Base-by-base conservation (phyloP, 2,797 vertebrate species). In the Pteropus rufus region DNA sequence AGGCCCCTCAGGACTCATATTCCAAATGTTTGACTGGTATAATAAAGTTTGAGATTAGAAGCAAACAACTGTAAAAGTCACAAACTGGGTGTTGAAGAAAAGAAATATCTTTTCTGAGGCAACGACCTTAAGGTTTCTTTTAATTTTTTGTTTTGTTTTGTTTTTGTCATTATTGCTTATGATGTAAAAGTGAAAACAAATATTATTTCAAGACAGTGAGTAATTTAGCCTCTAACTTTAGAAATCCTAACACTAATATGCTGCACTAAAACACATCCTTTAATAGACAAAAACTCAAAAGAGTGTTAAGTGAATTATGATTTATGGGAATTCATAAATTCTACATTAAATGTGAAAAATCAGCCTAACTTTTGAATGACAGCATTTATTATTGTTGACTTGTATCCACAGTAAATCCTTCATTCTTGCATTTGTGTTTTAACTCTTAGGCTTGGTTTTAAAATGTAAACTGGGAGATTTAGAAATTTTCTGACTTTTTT, bases 311-410 rank as follows among this genome's bases (percentile, higher is more conserved):
- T 70, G 41, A 97, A 95, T 94, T 84, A 85, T 75, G 65, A 44
- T 86, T 96, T 95, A 88, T 85, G 85, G 39, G 60, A 82, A 96
- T 94, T 91, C 58, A 95, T 93, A 96, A 97, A 94, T 94, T 95
- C 18, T 73, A 91, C 46, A 92, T 90, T 89, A 91, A 94, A 85
- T 82, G 39, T 44, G 49, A 95, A 75, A 80, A 79, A 91, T 39
- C 19, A 81, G 36, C 7, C 44, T 72, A 94, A 69, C 39, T 92
- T 94, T 82, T 91, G 81, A 95, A 91, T 88, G 77, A 34, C 46
- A 58, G 2, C 77, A 21, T 76, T 79, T 95, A 76, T 76, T 36
- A 93, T 64, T 86, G 39, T 89, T 92, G 79, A 92, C 58, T 95
- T 39, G 2, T 44, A 44, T 52, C 69, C n/a, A 75, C 29, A 86